These are phyloP conservation scores for Lucinisca nassula DNA, from an alignment of 2,888 invertebrate genomes.

Conservation along the genomic window DNA sequence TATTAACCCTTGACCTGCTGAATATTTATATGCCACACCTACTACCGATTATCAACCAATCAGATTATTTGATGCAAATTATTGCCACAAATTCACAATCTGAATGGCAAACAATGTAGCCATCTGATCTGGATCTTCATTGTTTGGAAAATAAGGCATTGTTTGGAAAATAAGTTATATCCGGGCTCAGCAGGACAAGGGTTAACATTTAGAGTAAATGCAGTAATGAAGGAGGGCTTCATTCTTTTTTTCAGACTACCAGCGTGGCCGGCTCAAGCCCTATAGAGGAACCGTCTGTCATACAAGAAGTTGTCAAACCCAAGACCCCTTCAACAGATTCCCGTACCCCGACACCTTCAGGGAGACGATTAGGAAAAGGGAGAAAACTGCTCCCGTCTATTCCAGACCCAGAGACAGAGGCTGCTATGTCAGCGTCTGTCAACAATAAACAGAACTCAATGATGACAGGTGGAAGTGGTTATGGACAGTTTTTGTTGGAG, in stretches of 20 bases:
- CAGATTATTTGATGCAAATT: no score
- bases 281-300: not conserved
- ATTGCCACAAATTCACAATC: no score
- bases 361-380: constrained; percentile 26
- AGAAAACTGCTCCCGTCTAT: constrained; percentile 75
- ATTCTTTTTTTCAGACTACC: constrained; percentile 15
- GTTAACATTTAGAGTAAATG: no score
- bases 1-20: no score
- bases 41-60: no score
- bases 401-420: constrained; percentile 70
- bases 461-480: constrained; percentile 83
- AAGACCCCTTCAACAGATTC: constrained; percentile 6
- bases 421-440: constrained; percentile 62
- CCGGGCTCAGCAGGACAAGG: no score
- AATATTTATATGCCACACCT: no score
- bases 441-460: constrained; percentile 64
- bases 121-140: no score
- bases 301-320: constrained; percentile 5
- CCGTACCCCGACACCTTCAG: not conserved
- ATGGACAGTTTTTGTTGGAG: constrained; percentile 94
- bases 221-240: no score
- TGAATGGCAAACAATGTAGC: no score
- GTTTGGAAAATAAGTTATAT: no score
- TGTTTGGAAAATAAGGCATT: no score
- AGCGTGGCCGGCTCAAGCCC: constrained; percentile 2